Base-by-base conservation (phyloP, 2,888 invertebrate genomes). In the Ptychoptera albimana region DNA sequence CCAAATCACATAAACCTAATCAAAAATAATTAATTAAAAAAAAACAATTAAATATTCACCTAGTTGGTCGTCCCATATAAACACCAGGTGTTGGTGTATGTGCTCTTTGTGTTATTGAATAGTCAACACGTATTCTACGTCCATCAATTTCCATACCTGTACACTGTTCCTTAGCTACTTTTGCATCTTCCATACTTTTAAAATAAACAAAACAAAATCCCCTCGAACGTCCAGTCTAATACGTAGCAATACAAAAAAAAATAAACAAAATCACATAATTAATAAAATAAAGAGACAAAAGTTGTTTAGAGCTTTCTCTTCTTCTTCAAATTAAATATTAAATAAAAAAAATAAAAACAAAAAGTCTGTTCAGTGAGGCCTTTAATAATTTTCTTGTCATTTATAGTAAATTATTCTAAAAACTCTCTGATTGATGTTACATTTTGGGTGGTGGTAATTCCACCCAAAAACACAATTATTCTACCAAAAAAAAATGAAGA, bases 131-230 rank as follows among this genome's bases (percentile, higher is more conserved):
- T 55, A 96, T 93, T 55, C 84, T 77, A 45, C 93, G 77, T 0
- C 88, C 88, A 66, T 94, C 93, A 42, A 97, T 84, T 68, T 91
- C 91, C 77, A 91, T 85, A 45, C 94, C 96, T 45, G 83, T 81
- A 58, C 92, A 92, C 55, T 86, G 79, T 57, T 94, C 91, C 69
- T 93, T 93, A 8, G 96, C 96, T 45, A 82, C 81, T 62, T 85
- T 85, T 0, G 96, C 91, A 68, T 94, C 92, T 48, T 85, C 84
- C 40, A 80, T 69, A 47, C 77, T 79, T 64, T 86, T 83, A 68
- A 82, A 94, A 68, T 96, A 96, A 39, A 96, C 86, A 70, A 96
- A 96, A 54, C 88, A 86, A 69, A 94, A 96, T n/a, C 94, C 96
- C 55, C 94, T 73, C 0, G 94, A 94, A 45, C 89, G 75, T 7